These are phyloP conservation scores for Lepus timidus DNA, from an alignment of 2,113 vertebrate genomes.

Conservation along the genomic window DNA sequence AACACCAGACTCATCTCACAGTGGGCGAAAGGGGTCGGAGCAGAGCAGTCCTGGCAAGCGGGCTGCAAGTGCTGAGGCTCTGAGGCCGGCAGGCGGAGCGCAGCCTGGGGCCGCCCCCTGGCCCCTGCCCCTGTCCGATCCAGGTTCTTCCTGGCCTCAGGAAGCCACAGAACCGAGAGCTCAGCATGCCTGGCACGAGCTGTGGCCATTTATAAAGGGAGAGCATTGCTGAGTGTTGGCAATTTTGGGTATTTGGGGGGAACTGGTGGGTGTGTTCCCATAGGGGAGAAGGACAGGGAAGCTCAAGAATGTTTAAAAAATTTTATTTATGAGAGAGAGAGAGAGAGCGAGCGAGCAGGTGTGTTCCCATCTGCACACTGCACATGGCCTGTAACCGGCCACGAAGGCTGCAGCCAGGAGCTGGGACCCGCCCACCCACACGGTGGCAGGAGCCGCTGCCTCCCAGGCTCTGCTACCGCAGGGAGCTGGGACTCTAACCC, in stretches of 20 bases:
- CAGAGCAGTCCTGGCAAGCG: neutral
- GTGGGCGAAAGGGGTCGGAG: neutral
- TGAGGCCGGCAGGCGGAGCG: neutral
- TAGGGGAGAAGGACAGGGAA: neutral
- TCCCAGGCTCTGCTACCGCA: too few relatives aligned
- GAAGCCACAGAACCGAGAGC: neutral
- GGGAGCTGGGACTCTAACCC: too few relatives aligned
- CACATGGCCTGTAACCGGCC: too few relatives aligned
- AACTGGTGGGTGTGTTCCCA: neutral
- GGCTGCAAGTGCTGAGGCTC: neutral
- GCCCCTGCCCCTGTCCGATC: neutral
- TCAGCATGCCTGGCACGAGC: neutral
- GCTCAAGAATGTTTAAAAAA: neutral
- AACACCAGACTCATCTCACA: neutral
- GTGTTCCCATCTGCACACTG: too few relatives aligned
- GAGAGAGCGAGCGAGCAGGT: too few relatives aligned
- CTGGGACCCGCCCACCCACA: too few relatives aligned
- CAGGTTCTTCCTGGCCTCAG: neutral
- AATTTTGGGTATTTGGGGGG: neutral
- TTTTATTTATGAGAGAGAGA: too few relatives aligned
- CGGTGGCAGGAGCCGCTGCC: too few relatives aligned
- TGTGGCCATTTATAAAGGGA: neutral
- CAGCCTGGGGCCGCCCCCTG: neutral
- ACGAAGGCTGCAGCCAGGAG: too few relatives aligned
- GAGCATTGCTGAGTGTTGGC: neutral